phyloP scores from a whole-genome alignment of 2,113 vertebrate genomes.

The Upupa epops region DNA sequence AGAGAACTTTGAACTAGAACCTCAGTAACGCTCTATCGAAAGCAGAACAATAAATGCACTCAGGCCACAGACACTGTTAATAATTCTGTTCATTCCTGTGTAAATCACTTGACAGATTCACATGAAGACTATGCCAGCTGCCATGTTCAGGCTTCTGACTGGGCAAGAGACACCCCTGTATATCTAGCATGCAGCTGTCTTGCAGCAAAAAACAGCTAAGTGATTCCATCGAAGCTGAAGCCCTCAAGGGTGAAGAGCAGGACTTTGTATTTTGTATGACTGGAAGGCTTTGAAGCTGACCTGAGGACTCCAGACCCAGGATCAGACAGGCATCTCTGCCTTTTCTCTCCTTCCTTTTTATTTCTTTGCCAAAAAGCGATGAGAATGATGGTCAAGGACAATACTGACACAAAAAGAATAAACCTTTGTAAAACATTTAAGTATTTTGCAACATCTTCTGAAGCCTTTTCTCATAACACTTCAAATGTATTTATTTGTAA shows the following conservation, averaged over 20 bases:
- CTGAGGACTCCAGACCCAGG: constrained; percentile 26
- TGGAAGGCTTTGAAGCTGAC: constrained; percentile 40
- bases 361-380: constrained; percentile 54
- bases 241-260: neutral
- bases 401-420: constrained; percentile 4
- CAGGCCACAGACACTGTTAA: neutral
- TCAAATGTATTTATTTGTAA: constrained; percentile 76
- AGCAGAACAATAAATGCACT: neutral
- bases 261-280: constrained; percentile 66
- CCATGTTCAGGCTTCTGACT: constrained; percentile 98
- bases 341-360: constrained; percentile 54
- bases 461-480: constrained; percentile 47
- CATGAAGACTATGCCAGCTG: constrained; percentile 99
- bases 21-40: neutral
- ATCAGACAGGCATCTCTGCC: constrained; percentile 58
- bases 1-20: neutral
- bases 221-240: constrained; percentile 10
- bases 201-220: neutral
- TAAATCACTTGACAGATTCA: constrained; percentile 84
- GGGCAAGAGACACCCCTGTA: constrained; percentile 97
- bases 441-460: constrained; percentile 69
- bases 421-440: constrained; percentile 50
- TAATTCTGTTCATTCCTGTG: neutral
- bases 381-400: constrained; percentile 56
- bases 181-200: constrained; percentile 79